Evolutionary conservation across 1,140 invertebrate genomes (phyloP), one percentile per base, ranked within the genome.

Genomic region (Araneus ventricosus): DNA sequence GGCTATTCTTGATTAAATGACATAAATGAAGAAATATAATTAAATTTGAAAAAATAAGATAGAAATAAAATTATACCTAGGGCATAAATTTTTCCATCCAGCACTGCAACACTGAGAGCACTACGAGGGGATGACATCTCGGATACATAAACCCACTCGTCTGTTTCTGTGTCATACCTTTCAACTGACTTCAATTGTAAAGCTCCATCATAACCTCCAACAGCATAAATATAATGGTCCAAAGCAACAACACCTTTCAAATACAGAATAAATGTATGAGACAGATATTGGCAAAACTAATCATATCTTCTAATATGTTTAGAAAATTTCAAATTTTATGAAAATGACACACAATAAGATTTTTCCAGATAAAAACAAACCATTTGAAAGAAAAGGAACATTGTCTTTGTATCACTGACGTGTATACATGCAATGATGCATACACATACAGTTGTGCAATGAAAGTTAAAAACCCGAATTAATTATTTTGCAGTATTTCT

Each of bases 171-270:
- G 96, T 99, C 99, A 95, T 99, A 99, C 92, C 98, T 96, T 96
- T 99, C 99, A 0, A 98, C 99, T 94, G 98, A 98, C 93, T 97
- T 98, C 6, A 99, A 96, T 96, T 99, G 99, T 96, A 99, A 99
- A 94, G 98, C 98, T 96, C 99, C 99, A 95, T 99, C 99, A 94
- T 99, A 96, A 17, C 98, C 98, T 88, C 98, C 98, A 27, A 99
- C 98, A 52, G 99, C 99, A 96, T 99, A 99, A 94, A 99, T 99
- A 96, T 98, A 97, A 95, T 99, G 99, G 96, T 99, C 92, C 99
- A 95, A 98, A 99, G 79, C 99, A 99, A 20, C 99, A 98, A 96
- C 99, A 99, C 90, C 99, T 99, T 82, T 30, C 39, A 93, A 82
- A 37, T 14, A 34, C 5, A 37, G 17, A 34, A 4, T 34, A 98